phyloP scores from a whole-genome alignment of 1,140 invertebrate species.

The Cyclina sinensis region DNA sequence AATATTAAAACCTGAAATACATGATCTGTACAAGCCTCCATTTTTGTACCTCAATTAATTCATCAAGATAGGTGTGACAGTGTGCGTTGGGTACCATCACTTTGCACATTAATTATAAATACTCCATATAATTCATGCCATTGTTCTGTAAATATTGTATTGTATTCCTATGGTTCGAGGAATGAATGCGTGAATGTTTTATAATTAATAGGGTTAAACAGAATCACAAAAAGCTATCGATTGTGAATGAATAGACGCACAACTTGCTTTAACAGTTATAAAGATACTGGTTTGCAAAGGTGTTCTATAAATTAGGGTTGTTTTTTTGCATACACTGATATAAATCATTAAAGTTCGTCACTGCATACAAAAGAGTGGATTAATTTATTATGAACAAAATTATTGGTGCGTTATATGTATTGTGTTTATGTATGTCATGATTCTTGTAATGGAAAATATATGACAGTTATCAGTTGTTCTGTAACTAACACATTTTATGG shows the following conservation, averaged over 20 bases:
- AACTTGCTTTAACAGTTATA: background rate
- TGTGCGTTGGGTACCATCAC: background rate
- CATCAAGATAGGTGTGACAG: background rate
- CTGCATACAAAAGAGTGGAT: background rate
- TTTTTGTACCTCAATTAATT: too few relatives aligned
- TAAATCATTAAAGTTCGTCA: conserved; percentile 14
- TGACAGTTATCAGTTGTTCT: too few relatives aligned
- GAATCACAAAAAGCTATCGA: conserved; percentile 13
- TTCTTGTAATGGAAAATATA: too few relatives aligned
- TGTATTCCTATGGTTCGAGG: conserved; percentile 4
- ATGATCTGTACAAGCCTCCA: too few relatives aligned
- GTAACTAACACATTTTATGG: too few relatives aligned
- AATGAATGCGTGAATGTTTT: conserved; percentile 5
- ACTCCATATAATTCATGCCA: background rate
- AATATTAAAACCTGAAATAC: too few relatives aligned
- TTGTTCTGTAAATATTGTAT: background rate
- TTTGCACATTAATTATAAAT: conserved; percentile 26
- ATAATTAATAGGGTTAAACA: background rate
- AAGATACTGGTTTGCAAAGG: background rate
- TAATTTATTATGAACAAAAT: background rate
- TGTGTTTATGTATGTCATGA: background rate
- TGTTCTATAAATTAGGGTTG: background rate
- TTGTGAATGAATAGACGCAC: background rate
- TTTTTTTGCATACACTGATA: background rate
- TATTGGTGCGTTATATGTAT: background rate